Conservation (phyloP, 2,797 vertebrate genomes). For the Falco novaeseelandiae region DNA sequence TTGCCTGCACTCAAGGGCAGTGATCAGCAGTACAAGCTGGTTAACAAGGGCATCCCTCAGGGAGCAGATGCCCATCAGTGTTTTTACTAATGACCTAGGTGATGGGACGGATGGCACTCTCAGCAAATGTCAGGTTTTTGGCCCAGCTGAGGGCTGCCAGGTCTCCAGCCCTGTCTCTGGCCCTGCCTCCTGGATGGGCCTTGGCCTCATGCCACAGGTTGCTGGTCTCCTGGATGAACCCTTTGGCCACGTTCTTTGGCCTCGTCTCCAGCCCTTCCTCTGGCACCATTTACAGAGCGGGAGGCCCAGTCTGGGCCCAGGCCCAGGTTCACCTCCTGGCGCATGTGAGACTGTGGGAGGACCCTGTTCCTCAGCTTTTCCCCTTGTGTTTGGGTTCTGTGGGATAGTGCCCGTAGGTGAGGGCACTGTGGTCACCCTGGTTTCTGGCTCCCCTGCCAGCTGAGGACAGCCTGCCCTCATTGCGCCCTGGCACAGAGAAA, state of each 20-base stretch:
- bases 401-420: neutral
- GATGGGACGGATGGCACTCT: neutral
- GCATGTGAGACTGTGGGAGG: neutral
- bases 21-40: neutral
- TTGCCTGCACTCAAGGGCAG: neutral
- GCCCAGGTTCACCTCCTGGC: neutral
- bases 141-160: neutral
- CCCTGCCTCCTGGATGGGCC: neutral
- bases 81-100: neutral
- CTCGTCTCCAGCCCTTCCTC: neutral
- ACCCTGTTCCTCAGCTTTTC: neutral
- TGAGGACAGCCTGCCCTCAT: neutral
- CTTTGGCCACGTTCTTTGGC: rapidly evolving
- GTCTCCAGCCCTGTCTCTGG: neutral
- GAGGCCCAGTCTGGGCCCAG: neutral
- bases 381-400: neutral
- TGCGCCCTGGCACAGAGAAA: rapidly evolving
- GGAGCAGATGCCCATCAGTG: neutral
- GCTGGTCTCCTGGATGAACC: rapidly evolving
- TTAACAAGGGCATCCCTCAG: neutral
- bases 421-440: neutral
- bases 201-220: rapidly evolving
- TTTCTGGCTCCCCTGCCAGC: neutral
- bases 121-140: neutral
- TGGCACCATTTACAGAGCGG: neutral